phyloP scores from a whole-genome alignment of 2,888 invertebrate genomes.

The Stenodera caucasica region DNA sequence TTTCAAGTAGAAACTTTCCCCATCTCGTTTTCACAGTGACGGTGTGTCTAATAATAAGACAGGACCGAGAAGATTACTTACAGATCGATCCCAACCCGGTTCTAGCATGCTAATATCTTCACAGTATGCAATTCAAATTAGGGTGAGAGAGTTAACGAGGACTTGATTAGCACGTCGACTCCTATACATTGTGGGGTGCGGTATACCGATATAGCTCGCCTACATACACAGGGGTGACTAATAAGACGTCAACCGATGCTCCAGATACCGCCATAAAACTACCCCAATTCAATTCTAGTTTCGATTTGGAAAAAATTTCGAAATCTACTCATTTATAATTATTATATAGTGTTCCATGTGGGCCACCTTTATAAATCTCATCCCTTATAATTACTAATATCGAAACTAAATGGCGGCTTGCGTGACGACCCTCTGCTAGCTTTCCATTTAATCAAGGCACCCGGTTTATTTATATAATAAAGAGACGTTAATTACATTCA shows the following conservation, averaged over 20 bases:
- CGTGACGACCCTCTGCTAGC: constrained; percentile 38
- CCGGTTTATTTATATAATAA: constrained; percentile 37
- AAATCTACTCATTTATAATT: too few species aligned
- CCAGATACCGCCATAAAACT: not conserved
- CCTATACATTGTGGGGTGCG: constrained; percentile 31
- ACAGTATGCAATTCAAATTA: constrained; percentile 54
- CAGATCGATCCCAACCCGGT: constrained; percentile 47
- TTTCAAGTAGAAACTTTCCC: constrained; percentile 34
- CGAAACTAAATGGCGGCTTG: constrained; percentile 38
- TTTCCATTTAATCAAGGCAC: constrained; percentile 39
- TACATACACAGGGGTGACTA: constrained; percentile 11
- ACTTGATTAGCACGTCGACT: constrained; percentile 52
- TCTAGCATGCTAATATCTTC: constrained; percentile 51
- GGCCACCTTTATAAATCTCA: constrained; percentile 35
- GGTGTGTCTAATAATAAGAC: constrained; percentile 42
- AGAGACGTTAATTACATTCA: constrained; percentile 33
- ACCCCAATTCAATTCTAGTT: too few species aligned
- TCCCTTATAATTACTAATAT: constrained; percentile 38
- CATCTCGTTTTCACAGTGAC: constrained; percentile 27
- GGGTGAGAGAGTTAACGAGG: constrained; percentile 50
- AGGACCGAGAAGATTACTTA: constrained; percentile 45
- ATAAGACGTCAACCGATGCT: constrained; percentile 34
- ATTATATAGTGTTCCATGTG: not conserved
- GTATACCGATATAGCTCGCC: constrained; percentile 36
- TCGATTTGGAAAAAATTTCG: too few species aligned